Percentiles rank a stretch among this genome's conserved stretches.
Evolutionary conservation across 2,888 invertebrate genomes (phyloP).

Genomic region (Protophormia terraenovae): DNA sequence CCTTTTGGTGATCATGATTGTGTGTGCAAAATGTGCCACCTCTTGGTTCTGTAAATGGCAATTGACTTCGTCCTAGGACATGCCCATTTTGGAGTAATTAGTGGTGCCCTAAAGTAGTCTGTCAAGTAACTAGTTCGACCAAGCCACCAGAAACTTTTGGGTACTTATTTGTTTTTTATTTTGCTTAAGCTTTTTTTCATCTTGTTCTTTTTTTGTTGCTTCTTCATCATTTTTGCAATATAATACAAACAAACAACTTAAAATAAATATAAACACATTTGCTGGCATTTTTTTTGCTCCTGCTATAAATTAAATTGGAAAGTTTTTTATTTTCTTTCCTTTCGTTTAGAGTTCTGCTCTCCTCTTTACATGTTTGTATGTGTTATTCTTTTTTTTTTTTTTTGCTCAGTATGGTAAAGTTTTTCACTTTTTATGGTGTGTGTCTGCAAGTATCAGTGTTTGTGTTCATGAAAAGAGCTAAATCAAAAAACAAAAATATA

Average conservation of each 20-base stretch:
- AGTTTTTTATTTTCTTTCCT: constrained; percentile 36
- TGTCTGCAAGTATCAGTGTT: not conserved
- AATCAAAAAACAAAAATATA: not conserved
- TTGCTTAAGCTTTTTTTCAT: not conserved
- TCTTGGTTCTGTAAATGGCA: no score
- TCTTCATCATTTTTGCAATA: constrained; percentile 9
- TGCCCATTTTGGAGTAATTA: no score
- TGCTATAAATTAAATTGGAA: constrained; percentile 64
- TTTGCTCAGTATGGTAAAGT: not conserved
- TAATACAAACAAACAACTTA: constrained; percentile 34
- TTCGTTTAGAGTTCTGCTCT: not conserved
- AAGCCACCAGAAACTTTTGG: no score
- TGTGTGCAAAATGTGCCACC: no score
- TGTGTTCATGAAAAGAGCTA: not conserved
- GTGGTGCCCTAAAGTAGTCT: no score
- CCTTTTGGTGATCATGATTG: no score
- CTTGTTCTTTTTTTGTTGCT: not conserved
- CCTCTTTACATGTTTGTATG: not conserved
- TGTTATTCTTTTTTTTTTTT: not conserved
- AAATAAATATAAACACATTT: constrained; percentile 66
- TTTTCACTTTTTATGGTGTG: not conserved
- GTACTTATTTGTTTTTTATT: not conserved
- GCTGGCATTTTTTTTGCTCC: constrained; percentile 48
- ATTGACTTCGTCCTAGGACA: no score
- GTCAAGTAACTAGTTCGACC: no score